Conservation (phyloP, 2,113 vertebrate genomes). For the Sisor rabdophorus region DNA sequence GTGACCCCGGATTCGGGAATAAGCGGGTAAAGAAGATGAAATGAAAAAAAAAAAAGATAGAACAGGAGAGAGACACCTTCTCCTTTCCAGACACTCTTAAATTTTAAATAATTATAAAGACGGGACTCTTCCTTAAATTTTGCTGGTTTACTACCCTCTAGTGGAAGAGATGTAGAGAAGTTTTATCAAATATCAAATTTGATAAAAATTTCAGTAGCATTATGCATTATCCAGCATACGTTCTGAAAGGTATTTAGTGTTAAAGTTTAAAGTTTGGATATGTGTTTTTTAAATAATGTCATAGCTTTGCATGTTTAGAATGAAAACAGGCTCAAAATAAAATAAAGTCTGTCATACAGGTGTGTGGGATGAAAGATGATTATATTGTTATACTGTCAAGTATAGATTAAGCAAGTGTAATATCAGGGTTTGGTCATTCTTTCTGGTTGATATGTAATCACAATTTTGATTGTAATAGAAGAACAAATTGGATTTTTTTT, state of each 20-base stretch:
- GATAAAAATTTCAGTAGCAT: slow-evolving; percentile 1
- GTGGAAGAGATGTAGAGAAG: slow-evolving; percentile 54
- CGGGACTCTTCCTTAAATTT: background rate
- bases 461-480: background rate
- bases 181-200: background rate
- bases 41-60: no score
- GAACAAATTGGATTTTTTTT: slow-evolving; percentile 11
- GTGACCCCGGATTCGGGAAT: no score
- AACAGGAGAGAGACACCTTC: background rate
- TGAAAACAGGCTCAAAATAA: background rate
- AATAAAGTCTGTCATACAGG: background rate
- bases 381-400: background rate
- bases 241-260: background rate
- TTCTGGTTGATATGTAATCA: background rate
- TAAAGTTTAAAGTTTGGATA: background rate
- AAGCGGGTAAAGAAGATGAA: no score
- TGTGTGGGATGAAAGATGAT: background rate
- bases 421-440: background rate
- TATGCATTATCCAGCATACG: slow-evolving; percentile 1
- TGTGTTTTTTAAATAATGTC: background rate
- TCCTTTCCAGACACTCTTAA: slow-evolving; percentile 21
- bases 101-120: slow-evolving; percentile 32
- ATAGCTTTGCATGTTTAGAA: background rate
- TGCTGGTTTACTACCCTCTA: slow-evolving; percentile 62
- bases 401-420: background rate